phyloP scores from a whole-genome alignment of 2,113 vertebrate species.

The Cercocebus atys region DNA sequence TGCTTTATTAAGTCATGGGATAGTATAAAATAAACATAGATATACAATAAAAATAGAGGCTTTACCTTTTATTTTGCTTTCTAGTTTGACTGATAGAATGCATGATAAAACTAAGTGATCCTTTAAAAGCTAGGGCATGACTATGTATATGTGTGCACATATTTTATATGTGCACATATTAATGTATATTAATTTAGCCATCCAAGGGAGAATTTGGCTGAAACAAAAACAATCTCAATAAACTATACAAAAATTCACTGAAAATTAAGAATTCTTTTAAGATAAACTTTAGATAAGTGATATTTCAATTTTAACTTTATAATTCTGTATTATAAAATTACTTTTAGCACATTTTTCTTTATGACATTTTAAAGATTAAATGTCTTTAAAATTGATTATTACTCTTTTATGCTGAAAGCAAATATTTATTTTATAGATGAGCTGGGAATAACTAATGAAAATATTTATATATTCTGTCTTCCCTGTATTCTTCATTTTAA shows the following conservation, averaged over 20 bases:
- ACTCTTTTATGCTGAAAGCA: neutral
- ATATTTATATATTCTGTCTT: neutral
- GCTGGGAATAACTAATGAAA: neutral
- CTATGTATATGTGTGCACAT: too few species aligned
- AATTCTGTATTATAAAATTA: neutral
- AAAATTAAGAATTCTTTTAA: neutral
- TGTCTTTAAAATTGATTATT: conserved; percentile 7
- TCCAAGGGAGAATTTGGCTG: neutral
- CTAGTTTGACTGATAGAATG: neutral
- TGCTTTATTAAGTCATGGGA: neutral
- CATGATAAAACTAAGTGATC: neutral
- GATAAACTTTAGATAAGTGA: neutral
- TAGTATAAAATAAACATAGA: neutral
- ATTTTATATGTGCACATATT: too few species aligned
- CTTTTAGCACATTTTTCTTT: neutral
- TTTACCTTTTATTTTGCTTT: neutral
- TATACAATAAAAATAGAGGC: neutral
- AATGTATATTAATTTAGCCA: neutral
- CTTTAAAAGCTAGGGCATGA: neutral
- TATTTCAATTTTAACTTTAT: neutral
- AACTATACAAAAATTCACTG: neutral
- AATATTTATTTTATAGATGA: neutral
- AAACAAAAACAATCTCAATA: neutral
- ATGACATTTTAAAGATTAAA: neutral
- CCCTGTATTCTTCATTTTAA: neutral